These are phyloP conservation scores for Oreonectes daqikongensis DNA, from an alignment of 2,797 vertebrate genomes.

Conservation along the genomic window DNA sequence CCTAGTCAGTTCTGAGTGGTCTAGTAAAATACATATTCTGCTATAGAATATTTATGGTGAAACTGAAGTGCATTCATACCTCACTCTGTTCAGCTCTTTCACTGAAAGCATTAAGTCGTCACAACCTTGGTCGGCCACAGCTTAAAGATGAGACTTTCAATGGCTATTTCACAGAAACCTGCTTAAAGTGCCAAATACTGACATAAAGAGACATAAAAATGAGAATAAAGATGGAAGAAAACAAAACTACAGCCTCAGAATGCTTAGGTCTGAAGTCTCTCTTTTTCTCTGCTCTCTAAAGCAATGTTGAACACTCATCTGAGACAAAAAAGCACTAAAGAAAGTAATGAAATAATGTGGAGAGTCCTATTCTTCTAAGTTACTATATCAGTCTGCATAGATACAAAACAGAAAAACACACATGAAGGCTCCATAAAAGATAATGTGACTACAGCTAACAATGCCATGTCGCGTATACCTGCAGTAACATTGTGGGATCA, in stretches of 20 bases:
- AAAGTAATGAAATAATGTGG: conserved; percentile 14
- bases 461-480: no score
- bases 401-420: conserved; percentile 6
- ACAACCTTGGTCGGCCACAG: not conserved
- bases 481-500: not conserved
- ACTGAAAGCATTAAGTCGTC: not conserved
- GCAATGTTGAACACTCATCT: conserved; percentile 14
- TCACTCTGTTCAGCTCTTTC: not conserved
- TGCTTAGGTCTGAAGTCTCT: conserved; percentile 2
- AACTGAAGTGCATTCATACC: not conserved
- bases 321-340: conserved; percentile 18
- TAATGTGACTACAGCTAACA: conserved; percentile 15
- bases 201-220: not conserved
- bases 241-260: not conserved
- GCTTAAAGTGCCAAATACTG: not conserved
- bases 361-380: conserved; percentile 27
- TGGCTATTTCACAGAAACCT: not conserved
- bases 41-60: not conserved
- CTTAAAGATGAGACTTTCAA: conserved; percentile 5
- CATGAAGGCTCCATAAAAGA: conserved; percentile 16
- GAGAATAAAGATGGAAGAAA: not conserved
- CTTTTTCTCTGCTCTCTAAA: conserved; percentile 13
- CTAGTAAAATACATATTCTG: not conserved
- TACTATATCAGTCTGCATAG: conserved; percentile 21
- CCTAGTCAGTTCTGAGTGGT: not conserved